phyloP scores from a whole-genome alignment of 2,888 invertebrate genomes.

The Lithophane leautieri region DNA sequence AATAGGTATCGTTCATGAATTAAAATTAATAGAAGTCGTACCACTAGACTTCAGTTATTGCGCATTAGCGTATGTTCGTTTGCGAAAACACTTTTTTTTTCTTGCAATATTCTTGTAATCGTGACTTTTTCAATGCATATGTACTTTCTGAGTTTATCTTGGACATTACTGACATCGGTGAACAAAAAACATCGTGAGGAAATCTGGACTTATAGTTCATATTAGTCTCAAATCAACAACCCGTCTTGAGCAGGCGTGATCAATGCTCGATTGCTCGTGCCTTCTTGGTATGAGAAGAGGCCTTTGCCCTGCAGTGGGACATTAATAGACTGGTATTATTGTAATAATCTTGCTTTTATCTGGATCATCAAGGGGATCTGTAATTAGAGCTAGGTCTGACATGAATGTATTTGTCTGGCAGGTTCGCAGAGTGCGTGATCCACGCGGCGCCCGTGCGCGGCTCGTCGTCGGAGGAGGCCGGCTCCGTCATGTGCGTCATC shows the following conservation, averaged over 20 bases:
- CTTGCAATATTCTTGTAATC: not conserved
- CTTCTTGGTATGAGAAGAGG: not conserved
- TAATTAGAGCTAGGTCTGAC: not conserved
- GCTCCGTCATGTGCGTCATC: conserved; percentile 91
- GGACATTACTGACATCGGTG: not conserved
- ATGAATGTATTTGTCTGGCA: conserved; percentile 80
- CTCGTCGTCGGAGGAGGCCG: conserved; percentile 90
- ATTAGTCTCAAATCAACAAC: not conserved
- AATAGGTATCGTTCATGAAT: conserved; percentile 15
- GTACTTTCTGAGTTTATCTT: conserved; percentile 9
- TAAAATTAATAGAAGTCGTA: conserved; percentile 18
- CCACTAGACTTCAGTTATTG: not conserved
- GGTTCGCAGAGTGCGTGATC: conserved; percentile 92
- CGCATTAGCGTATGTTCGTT: conserved; percentile 8
- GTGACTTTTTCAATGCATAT: not conserved
- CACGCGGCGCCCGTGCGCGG: conserved; percentile 92
- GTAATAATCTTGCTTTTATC: not conserved
- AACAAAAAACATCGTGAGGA: not conserved
- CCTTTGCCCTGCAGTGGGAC: not conserved
- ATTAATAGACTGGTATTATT: not conserved
- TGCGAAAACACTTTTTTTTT: not conserved
- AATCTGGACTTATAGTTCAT: not conserved
- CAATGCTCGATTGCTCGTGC: not conserved
- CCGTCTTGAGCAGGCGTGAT: not conserved
- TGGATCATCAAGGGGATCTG: not conserved